Evolutionary conservation across 2,888 invertebrate genomes (phyloP), one percentile per base, ranked within the genome.

Genomic region (Microdon myrmicae): DNA sequence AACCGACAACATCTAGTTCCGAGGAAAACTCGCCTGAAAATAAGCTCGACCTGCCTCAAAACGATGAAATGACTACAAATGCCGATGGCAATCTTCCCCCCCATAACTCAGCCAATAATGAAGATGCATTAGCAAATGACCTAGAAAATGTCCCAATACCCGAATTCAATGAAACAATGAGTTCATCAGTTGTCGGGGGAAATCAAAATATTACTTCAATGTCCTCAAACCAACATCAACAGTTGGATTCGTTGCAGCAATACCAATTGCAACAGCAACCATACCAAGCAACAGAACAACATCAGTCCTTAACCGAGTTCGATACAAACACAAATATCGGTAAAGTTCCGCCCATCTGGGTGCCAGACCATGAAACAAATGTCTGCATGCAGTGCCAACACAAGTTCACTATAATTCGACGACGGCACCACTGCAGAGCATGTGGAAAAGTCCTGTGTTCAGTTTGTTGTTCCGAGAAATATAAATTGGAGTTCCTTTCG

Each of bases 341-440:
- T 1, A 87, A 87, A 73, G 84, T 88, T 47, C 88, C 90, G 8
- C 94, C 94, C 0, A 85, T 88, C 71, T 94, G 94, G 94, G 87
- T 94, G 41, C 93, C 93, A 0, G 94, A 95, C 77, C 83, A 86
- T 3, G 90, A 90, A 70, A 90, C 92, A 4, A 82, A 84, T n/a
- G 83, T 82, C 66, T 94, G 94, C 75, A 89, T 94, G 87, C 86
- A 90, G 68, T 94, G 94, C 75, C 87, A 88, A 60, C 79, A 83
- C 32, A 89, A 87, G 77, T 95, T 94, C 77, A 92, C 89, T 1
- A 84, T 94, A 67, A 84, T 93, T 38, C 90, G 89, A 75, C 83
- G 93, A 29, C 82, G 94, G 23, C 94, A 95, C 79, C 94, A 94
- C 79, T 94, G 94, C 75, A 82, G 94, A 43, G 91, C 92, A 34